Percentiles rank a stretch among this genome's conserved stretches.
phyloP scores from a whole-genome alignment of 2,113 vertebrate genomes.

The Alligator mississippiensis region DNA sequence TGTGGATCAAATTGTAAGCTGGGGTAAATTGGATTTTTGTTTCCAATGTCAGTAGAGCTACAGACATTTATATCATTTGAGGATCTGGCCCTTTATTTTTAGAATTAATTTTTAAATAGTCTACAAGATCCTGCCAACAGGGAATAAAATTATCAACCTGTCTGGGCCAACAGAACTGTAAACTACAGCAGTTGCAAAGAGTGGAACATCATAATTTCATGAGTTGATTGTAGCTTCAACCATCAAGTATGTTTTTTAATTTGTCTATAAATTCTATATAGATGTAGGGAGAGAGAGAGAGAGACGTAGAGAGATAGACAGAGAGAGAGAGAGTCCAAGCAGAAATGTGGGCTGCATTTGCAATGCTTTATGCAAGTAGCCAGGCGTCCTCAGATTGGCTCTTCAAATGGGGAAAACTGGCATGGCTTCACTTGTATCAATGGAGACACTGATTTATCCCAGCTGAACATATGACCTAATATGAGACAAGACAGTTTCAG shows the following conservation, averaged over 20 bases:
- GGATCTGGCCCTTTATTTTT: background rate
- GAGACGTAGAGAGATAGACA: no score
- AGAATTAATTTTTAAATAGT: background rate
- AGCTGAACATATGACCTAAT: accelerated
- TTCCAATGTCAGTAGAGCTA: background rate
- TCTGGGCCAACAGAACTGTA: background rate
- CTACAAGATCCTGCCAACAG: background rate
- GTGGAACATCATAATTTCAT: background rate
- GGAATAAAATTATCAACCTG: background rate
- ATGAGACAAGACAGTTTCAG: background rate
- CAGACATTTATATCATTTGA: background rate
- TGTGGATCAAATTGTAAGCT: background rate
- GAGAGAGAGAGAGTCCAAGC: background rate
- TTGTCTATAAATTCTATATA: background rate
- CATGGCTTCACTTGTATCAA: background rate
- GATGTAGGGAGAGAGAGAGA: background rate
- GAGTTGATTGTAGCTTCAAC: background rate
- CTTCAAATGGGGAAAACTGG: background rate
- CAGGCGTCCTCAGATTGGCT: background rate
- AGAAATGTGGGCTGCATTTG: no score
- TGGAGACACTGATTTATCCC: background rate
- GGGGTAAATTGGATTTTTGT: background rate
- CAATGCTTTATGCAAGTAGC: accelerated
- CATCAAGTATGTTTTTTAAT: background rate
- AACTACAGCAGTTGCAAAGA: background rate